Base-by-base conservation (phyloP, 2,888 invertebrate species). In the Cinara cedri region DNA sequence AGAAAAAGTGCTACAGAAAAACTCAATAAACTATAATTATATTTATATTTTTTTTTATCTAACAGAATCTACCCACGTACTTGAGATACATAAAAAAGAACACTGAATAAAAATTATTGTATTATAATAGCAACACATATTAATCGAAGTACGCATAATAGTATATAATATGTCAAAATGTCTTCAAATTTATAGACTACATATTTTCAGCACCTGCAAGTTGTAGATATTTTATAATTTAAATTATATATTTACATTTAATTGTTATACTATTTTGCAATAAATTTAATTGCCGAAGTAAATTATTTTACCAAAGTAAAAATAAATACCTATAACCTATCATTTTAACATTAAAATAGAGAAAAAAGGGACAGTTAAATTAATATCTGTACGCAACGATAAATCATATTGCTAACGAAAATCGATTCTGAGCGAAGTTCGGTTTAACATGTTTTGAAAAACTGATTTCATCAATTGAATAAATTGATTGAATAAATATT, bases 1-100 rank as follows among this genome's bases (percentile, higher is more conserved):
- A 63, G 63, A 63, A 74, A 34, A 63, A 34, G 62, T 74, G 51
- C 63, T 51, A 42, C 21, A 63, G 51, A 74, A 63, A 74, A 74
- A 63, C 74, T 62, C 63, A 74, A 74, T 63, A 63, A 63, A 74
- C 63, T 74, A 63, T 74, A 74, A 74, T 74, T 74, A 74, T 72
- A 62, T 63, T 42, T 55, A 54, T 54, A 54, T 54, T n/a, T 54
- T 8, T 54, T n/a, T 54, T 55, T 42, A 49, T 19, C 63, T 19
- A 63, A 74, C 74, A 74, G 62, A 46, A n/a, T 60, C 49, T 63
- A 74, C 74, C 74, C 63, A 74, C 74, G 63, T 21, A 24, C 16
- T 51, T 63, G n/a, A n/a, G 10, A 74, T 16, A 74, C 49, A 34
- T 74, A 63, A 21, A 62, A 74, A 63, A 51, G 21, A 63, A 13